Evolutionary conservation across 2,797 vertebrate genomes (phyloP), one percentile per base, ranked within the genome.

Genomic region (Poeciliopsis gracilis): DNA sequence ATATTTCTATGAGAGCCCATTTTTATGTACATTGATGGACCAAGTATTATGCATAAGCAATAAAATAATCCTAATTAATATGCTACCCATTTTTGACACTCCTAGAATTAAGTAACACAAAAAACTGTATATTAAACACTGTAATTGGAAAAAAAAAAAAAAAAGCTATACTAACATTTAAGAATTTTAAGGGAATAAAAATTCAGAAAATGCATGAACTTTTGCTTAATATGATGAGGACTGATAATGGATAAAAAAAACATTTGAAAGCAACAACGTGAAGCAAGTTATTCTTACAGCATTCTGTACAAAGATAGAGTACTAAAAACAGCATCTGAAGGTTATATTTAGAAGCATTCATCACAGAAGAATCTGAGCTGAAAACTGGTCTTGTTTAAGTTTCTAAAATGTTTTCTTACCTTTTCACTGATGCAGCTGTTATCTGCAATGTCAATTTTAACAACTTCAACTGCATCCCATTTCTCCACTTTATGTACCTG

Each of bases 371-470:
- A 59, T 12, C n/a, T 10, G 51, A n/a, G 25, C 55, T 28, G 55
- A 59, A 59, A 59, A 28, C 55, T 57, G 8, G 25, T 11, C 53
- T 57, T 57, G 28, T 59, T 59, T 7, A 30, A 5, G 5, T 61
- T 61, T 61, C 18, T 25, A 43, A 43, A 43, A 69, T n/a, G 2
- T 7, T 53, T 3, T 7, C 90, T 86, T 94, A 99, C 98, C 97
- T 97, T 97, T 84, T 93, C 6, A 53, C 90, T 94, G 20, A 97
- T 95, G 87, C 92, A 89, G 80, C 73, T 95, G 73, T 90, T 94
- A 86, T 98, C 97, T 84, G 96, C 97, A 83, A 99, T 99, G 93
- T 99, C 97, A 88, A 99, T 97, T 81, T 97, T 81, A 79, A 97
- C 76, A 43, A 97, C 91, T 57, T 97, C 95, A 77, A 95, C 93